Conservation (phyloP, 92 coral and sea anemone species). For the Pocillopora grandis region DNA sequence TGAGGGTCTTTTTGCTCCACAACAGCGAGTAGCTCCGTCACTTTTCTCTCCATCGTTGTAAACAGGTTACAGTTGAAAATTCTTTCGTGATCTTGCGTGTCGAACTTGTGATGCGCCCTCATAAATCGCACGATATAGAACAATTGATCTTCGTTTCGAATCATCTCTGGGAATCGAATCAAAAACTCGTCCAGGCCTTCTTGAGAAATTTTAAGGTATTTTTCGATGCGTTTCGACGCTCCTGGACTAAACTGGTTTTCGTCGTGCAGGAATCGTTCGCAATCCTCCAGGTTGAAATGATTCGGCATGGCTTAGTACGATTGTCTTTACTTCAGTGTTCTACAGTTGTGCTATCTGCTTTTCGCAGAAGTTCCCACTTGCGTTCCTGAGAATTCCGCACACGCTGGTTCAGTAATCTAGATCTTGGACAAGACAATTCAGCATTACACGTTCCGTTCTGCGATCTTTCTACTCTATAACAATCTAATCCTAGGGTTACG, state of each 20-base stretch:
- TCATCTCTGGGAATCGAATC: not conserved
- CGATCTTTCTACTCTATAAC: no score
- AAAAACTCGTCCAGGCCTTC: conserved; percentile 3
- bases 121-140: not conserved
- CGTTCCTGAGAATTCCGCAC: no score
- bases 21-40: conserved; percentile 31
- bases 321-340: no score
- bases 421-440: no score
- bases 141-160: conserved; percentile 1
- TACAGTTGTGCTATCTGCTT: no score
- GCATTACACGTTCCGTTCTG: no score
- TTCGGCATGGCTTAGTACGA: no score
- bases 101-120: conserved; percentile 37
- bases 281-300: no score
- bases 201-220: not conserved
- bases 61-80: conserved; percentile 32
- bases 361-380: no score
- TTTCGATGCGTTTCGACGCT: not conserved
- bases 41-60: conserved; percentile 32
- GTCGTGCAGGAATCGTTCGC: not conserved
- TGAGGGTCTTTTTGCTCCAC: conserved; percentile 42
- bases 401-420: no score
- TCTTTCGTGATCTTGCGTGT: conserved; percentile 40
- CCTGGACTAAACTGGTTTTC: not conserved
- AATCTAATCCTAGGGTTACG: no score